These are phyloP conservation scores for Pampusana beccarii DNA, from an alignment of 2,113 vertebrate species.

Conservation along the genomic window DNA sequence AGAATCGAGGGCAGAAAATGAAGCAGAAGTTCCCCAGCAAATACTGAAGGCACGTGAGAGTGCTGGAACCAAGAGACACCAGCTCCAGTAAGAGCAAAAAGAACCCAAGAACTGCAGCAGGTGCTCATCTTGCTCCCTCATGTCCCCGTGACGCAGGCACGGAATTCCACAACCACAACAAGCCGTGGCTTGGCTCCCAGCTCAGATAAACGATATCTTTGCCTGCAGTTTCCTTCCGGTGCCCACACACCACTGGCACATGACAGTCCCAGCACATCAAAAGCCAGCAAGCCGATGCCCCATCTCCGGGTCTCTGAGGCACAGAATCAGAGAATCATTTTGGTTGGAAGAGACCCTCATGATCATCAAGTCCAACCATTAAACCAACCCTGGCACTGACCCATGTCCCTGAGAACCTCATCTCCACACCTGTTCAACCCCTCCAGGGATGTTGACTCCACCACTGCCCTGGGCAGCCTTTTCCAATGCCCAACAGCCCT, in stretches of 20 bases:
- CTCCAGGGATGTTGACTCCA: too few species aligned
- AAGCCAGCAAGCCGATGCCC: neutral
- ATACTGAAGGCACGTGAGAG: neutral
- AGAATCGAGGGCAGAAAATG: neutral
- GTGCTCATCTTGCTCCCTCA: neutral
- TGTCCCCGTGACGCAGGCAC: fast-evolving
- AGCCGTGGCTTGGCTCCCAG: neutral
- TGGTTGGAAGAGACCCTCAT: too few species aligned
- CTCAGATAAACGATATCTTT: neutral
- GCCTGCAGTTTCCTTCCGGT: neutral
- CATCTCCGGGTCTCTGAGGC: neutral
- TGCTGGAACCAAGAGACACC: neutral
- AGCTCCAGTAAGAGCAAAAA: neutral
- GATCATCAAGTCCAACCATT: too few species aligned
- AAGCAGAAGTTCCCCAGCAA: neutral
- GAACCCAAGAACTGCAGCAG: neutral
- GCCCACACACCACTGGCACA: neutral
- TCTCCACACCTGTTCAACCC: too few species aligned
- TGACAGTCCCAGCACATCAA: neutral
- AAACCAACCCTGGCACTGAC: too few species aligned
- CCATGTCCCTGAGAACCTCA: too few species aligned
- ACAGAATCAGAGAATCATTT: too few species aligned
- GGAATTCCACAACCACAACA: neutral
- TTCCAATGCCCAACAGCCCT: too few species aligned
- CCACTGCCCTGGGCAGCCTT: too few species aligned